These are phyloP conservation scores for Ariopsis seemanni DNA, from an alignment of 2,113 vertebrate genomes.

Conservation along the genomic window DNA sequence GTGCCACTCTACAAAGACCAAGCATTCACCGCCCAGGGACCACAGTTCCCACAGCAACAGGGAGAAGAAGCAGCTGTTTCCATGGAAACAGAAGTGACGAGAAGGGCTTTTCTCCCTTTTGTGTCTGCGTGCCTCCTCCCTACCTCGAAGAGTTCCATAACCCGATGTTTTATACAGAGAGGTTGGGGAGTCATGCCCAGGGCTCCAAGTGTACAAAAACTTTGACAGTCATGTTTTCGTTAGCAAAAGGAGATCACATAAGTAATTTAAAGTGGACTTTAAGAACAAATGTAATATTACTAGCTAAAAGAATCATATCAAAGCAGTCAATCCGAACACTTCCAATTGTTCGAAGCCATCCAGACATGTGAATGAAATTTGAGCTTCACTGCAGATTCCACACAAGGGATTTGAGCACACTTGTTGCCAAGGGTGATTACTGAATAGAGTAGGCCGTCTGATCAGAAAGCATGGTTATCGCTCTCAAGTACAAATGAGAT, in stretches of 20 bases:
- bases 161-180: conserved; percentile 33
- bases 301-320: conserved; percentile 54
- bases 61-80: conserved; percentile 74
- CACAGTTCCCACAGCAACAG: conserved; percentile 70
- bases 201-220: conserved; percentile 9
- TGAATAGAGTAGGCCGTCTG: neutral
- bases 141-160: conserved; percentile 37
- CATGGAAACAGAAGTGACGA: conserved; percentile 77
- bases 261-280: conserved; percentile 13
- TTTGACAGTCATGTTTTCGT: conserved; percentile 24
- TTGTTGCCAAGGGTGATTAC: conserved; percentile 35
- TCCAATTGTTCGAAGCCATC: conserved; percentile 52
- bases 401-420: conserved; percentile 13
- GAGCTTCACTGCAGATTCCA: conserved; percentile 51
- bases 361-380: conserved; percentile 57
- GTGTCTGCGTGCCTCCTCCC: conserved; percentile 50
- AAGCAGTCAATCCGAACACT: conserved; percentile 47
- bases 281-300: conserved; percentile 48
- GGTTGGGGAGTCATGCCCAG: conserved; percentile 10
- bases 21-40: conserved; percentile 70
- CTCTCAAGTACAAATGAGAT: neutral
- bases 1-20: conserved; percentile 55
- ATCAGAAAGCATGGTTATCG: neutral
- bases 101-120: conserved; percentile 48
- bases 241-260: conserved; percentile 14